Evolutionary conservation across 2,113 vertebrate genomes (phyloP).

Genomic region (Eurystomus gularis): DNA sequence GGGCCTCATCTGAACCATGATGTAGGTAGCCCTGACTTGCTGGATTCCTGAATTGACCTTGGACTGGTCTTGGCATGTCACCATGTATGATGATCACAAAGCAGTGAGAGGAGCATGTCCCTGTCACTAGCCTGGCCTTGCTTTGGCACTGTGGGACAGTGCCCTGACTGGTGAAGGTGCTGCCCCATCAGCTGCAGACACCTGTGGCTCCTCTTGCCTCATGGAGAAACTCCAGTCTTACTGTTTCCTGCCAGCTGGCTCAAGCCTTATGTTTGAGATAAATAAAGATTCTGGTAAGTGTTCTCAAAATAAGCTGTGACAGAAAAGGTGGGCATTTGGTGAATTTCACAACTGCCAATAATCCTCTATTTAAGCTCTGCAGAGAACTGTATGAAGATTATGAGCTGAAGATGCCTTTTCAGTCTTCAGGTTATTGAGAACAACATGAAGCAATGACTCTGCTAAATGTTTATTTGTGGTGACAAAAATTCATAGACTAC

Average conservation of each 20-base stretch:
- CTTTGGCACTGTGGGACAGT: background rate
- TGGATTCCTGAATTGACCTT: background rate
- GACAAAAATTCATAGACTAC: constrained; percentile 79
- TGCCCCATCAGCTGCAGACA: background rate
- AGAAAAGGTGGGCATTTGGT: constrained; percentile 80
- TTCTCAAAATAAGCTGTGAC: constrained; percentile 83
- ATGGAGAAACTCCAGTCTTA: background rate
- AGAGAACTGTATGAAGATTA: constrained; percentile 78
- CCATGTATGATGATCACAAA: background rate
- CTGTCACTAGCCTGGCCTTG: background rate
- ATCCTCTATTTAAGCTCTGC: constrained; percentile 81
- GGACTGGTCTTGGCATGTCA: background rate
- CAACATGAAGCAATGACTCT: constrained; percentile 74
- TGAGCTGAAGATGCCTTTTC: constrained; percentile 64
- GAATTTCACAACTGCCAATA: constrained; percentile 79
- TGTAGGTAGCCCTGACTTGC: background rate
- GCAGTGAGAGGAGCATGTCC: background rate
- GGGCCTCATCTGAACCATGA: background rate
- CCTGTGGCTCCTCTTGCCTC: background rate
- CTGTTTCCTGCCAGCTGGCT: background rate
- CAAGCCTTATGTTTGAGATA: background rate
- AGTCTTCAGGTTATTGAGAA: constrained; percentile 79
- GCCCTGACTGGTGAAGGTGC: background rate
- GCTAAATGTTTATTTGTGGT: constrained; percentile 68
- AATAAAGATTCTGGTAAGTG: background rate